Conservation (phyloP, 2,113 vertebrate species). For the Brachypodius melanocephalos region DNA sequence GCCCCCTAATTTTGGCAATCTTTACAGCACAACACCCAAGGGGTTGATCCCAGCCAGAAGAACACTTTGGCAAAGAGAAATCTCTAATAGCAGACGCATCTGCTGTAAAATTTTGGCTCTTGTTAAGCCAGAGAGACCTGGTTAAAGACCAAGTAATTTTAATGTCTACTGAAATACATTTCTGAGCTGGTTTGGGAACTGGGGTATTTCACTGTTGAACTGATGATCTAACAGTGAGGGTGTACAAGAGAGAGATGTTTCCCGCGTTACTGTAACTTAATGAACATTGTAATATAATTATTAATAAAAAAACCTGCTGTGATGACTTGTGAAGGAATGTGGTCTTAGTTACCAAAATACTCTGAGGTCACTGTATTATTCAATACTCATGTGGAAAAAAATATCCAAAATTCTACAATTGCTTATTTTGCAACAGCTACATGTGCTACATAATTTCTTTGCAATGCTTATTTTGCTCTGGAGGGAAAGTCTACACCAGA, state of each 20-base stretch:
- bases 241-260: neutral
- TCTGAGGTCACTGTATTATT: neutral
- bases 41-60: slow-evolving; percentile 15
- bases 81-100: slow-evolving; percentile 25
- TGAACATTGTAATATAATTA: neutral
- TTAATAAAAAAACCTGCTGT: neutral
- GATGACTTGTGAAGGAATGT: slow-evolving; percentile 46
- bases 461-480: neutral
- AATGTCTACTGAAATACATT: neutral
- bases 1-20: neutral
- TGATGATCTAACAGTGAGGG: neutral
- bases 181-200: slow-evolving; percentile 4
- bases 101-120: slow-evolving; percentile 48
- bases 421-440: neutral
- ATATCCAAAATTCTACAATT: neutral
- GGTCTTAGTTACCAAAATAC: slow-evolving; percentile 3
- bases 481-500: neutral
- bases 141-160: slow-evolving; percentile 13
- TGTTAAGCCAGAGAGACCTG: slow-evolving; percentile 10
- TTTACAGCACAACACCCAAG: neutral
- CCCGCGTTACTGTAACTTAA: neutral
- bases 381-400: neutral
- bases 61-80: slow-evolving; percentile 38
- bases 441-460: neutral
- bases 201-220: neutral